Percentiles rank a stretch among this genome's conserved stretches.
phyloP scores from a whole-genome alignment of 2,113 vertebrate genomes.

The Nesoenas mayeri region DNA sequence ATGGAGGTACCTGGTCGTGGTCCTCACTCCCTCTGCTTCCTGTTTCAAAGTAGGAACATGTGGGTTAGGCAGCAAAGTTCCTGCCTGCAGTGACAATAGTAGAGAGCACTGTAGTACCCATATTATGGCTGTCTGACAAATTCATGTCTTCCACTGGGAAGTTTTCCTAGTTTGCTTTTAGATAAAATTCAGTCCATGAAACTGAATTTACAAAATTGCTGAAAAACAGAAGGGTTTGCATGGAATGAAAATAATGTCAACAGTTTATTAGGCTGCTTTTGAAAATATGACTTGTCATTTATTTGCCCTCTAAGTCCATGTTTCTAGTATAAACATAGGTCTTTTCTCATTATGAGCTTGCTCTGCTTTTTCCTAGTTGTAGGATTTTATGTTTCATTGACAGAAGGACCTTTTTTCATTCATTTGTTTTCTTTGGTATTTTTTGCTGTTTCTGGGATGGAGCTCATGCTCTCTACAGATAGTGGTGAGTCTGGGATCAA shows the following conservation, averaged over 20 bases:
- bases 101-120: background rate
- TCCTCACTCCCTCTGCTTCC: background rate
- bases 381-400: background rate
- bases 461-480: background rate
- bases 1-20: background rate
- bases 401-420: background rate
- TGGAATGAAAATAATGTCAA: background rate
- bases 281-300: background rate
- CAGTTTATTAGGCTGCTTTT: background rate
- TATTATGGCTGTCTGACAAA: background rate
- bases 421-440: background rate
- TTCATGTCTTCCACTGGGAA: background rate
- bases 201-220: background rate
- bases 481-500: background rate
- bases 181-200: background rate
- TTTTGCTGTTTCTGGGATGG: background rate
- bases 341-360: background rate
- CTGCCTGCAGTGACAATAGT: background rate
- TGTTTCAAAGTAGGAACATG: background rate
- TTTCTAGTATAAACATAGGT: background rate
- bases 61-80: background rate
- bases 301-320: background rate
- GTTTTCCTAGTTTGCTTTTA: background rate
- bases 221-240: background rate
- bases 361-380: background rate